Evolutionary conservation across 2,113 vertebrate genomes (phyloP).

Genomic region (Oryzias celebensis): DNA sequence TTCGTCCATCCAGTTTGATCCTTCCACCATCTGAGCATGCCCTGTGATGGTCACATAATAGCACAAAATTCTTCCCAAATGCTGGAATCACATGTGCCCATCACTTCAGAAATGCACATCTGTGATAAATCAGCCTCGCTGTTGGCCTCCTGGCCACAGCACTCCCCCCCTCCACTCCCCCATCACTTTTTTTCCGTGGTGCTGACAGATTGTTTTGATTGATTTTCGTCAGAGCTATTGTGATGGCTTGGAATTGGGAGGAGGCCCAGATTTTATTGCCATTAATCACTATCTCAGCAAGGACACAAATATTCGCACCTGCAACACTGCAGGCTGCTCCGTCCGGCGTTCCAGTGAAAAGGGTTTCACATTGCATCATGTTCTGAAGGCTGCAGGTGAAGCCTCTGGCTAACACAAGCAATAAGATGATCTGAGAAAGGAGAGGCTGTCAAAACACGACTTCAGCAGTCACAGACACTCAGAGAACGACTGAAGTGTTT

Average conservation of each 20-base stretch:
- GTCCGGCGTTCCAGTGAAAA: slow-evolving; percentile 69
- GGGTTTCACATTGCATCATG: slow-evolving; percentile 80
- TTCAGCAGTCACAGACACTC: slow-evolving; percentile 35
- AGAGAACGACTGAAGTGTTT: slow-evolving; percentile 16
- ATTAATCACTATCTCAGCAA: slow-evolving; percentile 73
- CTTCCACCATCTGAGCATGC: slow-evolving; percentile 39
- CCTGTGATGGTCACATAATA: slow-evolving; percentile 61
- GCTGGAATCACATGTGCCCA: slow-evolving; percentile 43
- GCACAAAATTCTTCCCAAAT: slow-evolving; percentile 70
- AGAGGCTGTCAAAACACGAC: slow-evolving; percentile 62
- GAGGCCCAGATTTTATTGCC: slow-evolving; percentile 65
- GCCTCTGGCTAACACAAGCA: slow-evolving; percentile 28
- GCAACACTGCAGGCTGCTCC: slow-evolving; percentile 76
- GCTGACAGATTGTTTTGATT: slow-evolving; percentile 61
- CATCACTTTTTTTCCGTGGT: slow-evolving; percentile 39
- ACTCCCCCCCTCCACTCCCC: too few species aligned
- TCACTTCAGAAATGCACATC: slow-evolving; percentile 62
- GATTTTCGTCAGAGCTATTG: slow-evolving; percentile 58
- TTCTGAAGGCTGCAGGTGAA: slow-evolving; percentile 59
- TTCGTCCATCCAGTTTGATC: slow-evolving; percentile 23
- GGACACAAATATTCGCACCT: slow-evolving; percentile 80
- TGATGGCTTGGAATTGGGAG: slow-evolving; percentile 55
- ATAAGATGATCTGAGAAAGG: slow-evolving; percentile 53
- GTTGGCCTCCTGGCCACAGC: slow-evolving; percentile 38
- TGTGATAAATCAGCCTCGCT: slow-evolving; percentile 62